Evolutionary conservation across 1,140 invertebrate genomes (phyloP), one percentile per base, ranked within the genome.

Genomic region (Cotesia typhae): DNA sequence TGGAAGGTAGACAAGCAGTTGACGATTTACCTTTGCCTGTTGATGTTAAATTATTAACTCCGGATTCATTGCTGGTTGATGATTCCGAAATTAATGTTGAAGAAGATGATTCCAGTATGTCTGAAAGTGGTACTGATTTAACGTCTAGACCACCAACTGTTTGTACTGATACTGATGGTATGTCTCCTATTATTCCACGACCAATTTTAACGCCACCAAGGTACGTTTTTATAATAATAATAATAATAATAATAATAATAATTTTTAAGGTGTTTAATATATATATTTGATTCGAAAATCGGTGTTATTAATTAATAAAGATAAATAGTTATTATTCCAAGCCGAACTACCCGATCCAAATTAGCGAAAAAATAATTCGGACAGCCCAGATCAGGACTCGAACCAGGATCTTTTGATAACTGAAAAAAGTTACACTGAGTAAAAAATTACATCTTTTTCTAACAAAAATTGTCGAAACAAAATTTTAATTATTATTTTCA

Each of bases 91-190:
- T 80, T 28, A 83, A 85, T 47, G 57, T 76, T 20, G 82, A 85
- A 61, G 86, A 88, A 59, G 87, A 88, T 20, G 88, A 89, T 36
- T 88, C 86, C 1, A 88, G 87, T 37, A 83, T 87, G 78, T 88
- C 86, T 3, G 86, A 87, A 47, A 88, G 86, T 69, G 87, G 87
- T 4, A 84, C 83, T 37, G 87, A 88, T 71, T 74, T 82, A 5
- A 78, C 74, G n/a, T 79, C 80, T 0, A 83, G 81, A 57, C 76
- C 80, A 17, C 76, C 79, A 10, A 78, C 72, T 0, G 74, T 80
- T 51, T 85, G 82, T 57, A 78, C 76, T 17, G 81, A 85, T 7
- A 78, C 75, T 7, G 83, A 84, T 52, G 78, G 71, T 2, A 63
- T 77, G 1, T 64, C 80, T 3, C 65, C 78, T 36, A 67, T 73